These are phyloP conservation scores for Seriola dumerili DNA, from an alignment of 2,113 vertebrate species.

Conservation along the genomic window DNA sequence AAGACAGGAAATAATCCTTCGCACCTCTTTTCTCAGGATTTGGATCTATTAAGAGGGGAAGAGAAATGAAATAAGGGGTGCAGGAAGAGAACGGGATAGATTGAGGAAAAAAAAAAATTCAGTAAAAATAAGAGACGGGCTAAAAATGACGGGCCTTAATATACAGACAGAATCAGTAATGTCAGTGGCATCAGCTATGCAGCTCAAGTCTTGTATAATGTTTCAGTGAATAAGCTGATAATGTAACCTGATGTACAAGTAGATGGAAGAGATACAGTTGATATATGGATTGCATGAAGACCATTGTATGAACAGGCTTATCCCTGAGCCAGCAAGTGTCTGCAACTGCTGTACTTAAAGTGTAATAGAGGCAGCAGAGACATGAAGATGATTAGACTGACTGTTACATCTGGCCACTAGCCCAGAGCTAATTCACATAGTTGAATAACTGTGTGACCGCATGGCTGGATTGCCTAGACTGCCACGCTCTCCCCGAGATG, in stretches of 20 bases:
- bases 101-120: background rate
- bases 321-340: conserved; percentile 50
- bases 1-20: conserved; percentile 50
- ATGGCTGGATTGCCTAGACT: conserved; percentile 63
- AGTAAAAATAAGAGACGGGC: conserved; percentile 3
- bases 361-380: conserved; percentile 44
- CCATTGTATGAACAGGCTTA: conserved; percentile 20
- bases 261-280: conserved; percentile 9
- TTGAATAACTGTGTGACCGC: conserved; percentile 67
- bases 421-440: conserved; percentile 71
- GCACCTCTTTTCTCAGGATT: conserved; percentile 45
- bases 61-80: conserved; percentile 17
- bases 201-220: conserved; percentile 32
- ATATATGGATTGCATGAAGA: conserved; percentile 44
- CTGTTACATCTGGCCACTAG: conserved; percentile 71
- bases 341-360: conserved; percentile 23
- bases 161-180: conserved; percentile 27
- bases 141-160: conserved; percentile 5
- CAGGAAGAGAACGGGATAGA: background rate
- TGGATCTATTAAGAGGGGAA: conserved; percentile 27
- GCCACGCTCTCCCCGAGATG: conserved; percentile 66
- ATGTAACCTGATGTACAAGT: conserved; percentile 48
- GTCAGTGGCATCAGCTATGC: conserved; percentile 10
- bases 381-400: conserved; percentile 66
- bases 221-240: conserved; percentile 57